Base-by-base conservation (phyloP, 2,797 vertebrate species). In the Todus mexicanus region DNA sequence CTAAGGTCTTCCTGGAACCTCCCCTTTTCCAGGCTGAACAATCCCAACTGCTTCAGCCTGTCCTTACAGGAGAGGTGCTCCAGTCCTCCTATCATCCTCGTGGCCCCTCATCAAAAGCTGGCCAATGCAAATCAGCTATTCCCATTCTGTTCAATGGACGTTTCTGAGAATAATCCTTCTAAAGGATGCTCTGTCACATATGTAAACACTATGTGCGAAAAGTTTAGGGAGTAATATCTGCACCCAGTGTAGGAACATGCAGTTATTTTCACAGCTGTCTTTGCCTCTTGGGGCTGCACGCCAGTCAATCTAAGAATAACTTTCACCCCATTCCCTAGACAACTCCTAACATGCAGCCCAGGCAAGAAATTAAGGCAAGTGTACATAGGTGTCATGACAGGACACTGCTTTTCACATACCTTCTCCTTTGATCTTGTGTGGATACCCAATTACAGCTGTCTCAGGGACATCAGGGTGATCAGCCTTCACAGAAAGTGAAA, bases 341-440 rank as follows among this genome's bases (percentile, higher is more conserved):
- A 87, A 20, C 38, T 27, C 42, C 31, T 65, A 43, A 35, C 57
- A 70, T 0, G 4, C 10, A 80, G n/a, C 11, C 40, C 64, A 53
- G 26, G n/a, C 40, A 76, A 83, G 72, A 82, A 87, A 90, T 79
- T 14, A 82, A 91, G 35, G 31, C 12, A 90, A 59, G 10, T 8
- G 3, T 22, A 25, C 10, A 3, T 11, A 86, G 16, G 9, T 65
- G 20, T 78, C 35, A 59, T 15, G 20, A 23, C 45, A 84, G 42
- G 72, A 83, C 38, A 45, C 47, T 31, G 35, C 37, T 84, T 79
- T 64, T 51, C 48, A 80, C 98, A 92, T 96, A 99, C 99, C 99
- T 98, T 99, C 98, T 94, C 99, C 99, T 98, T 99, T 99, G 92
- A 99, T 98, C 86, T 98, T 95, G 23, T 99, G 99, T 1, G 98